Base-by-base conservation (phyloP, 1,140 invertebrate species). In the Carcinoscorpius rotundicauda region DNA sequence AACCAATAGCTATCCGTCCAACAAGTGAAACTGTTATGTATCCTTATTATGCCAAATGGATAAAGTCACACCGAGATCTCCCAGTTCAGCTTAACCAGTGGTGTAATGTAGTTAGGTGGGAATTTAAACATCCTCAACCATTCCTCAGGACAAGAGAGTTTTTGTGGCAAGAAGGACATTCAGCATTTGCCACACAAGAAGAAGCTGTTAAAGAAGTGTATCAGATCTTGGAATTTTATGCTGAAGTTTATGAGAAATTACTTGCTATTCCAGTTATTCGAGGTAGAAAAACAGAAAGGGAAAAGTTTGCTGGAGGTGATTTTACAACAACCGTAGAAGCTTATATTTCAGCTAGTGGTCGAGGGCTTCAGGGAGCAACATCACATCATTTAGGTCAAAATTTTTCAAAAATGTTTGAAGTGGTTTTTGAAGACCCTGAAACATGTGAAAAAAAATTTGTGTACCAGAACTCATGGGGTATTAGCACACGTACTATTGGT, bases 11-110 rank as follows among this genome's bases (percentile, higher is more conserved):
- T 50, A 89, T 99, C 70, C 85, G 97, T 64, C 97, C 97, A 56
- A 99, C 97, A 10, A 97, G 93, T 69, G 97, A 99, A 81, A 99
- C 97, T 55, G 93, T 96, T 49, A 99, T 99, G 96, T 99, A 99
- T 81, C 97, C 97, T 4, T 86, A 93, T 3, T 99, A 91, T 80
- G 91, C 95, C 3, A 97, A 97, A 79, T 99, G 97, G 97, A 85
- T 98, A 59, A 91, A 97, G 78, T 97, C 94, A n/a, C 89, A 99
- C 76, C 77, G 96, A 66, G 96, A 99, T 81, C 82, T 99, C 61
- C 97, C 97, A 2, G 80, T 98, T 4, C 91, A 88, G 73, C 80
- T 99, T 0, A 99, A 99, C 80, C 97, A 99, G 76, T 99, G 97
- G 97, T 98, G 95, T 74, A 99, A 97, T 79, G 95, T 99, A 77